These are phyloP conservation scores for Hydropotes inermis DNA, from an alignment of 2,113 vertebrate species.

Conservation along the genomic window DNA sequence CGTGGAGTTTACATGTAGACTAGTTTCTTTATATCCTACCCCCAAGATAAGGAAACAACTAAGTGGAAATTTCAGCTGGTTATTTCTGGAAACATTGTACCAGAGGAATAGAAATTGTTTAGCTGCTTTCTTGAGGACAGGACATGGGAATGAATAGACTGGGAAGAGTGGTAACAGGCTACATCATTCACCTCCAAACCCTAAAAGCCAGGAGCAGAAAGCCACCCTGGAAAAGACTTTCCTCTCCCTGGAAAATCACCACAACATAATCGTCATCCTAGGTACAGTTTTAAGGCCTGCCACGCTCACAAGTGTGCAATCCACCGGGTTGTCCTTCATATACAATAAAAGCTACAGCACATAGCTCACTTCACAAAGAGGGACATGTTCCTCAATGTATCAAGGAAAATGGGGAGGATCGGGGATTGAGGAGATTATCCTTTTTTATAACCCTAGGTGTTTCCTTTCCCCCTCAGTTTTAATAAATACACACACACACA, in stretches of 20 bases:
- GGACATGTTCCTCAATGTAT: neutral
- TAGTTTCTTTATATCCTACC: neutral
- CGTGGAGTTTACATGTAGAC: neutral
- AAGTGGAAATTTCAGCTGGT: neutral
- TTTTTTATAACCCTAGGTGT: neutral
- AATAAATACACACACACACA: neutral
- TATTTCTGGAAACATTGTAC: neutral
- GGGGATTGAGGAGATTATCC: neutral
- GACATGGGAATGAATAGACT: neutral
- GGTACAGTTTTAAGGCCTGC: neutral
- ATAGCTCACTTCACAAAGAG: fast-evolving
- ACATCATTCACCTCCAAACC: neutral
- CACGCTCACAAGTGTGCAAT: neutral
- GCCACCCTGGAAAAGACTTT: neutral
- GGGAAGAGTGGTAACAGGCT: neutral
- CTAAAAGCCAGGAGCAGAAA: neutral
- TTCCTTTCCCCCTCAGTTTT: neutral
- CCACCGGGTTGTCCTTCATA: fast-evolving
- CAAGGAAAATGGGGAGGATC: neutral
- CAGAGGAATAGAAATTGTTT: neutral
- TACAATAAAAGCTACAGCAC: neutral
- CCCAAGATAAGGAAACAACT: neutral
- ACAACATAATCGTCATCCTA: no score
- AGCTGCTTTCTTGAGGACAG: neutral
- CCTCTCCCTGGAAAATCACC: neutral